A percentile compares a stretch with the other conserved stretches of the same genome.
Evolutionary conservation across 2,888 invertebrate species (phyloP).

Genomic region (Saturnia pavonia): DNA sequence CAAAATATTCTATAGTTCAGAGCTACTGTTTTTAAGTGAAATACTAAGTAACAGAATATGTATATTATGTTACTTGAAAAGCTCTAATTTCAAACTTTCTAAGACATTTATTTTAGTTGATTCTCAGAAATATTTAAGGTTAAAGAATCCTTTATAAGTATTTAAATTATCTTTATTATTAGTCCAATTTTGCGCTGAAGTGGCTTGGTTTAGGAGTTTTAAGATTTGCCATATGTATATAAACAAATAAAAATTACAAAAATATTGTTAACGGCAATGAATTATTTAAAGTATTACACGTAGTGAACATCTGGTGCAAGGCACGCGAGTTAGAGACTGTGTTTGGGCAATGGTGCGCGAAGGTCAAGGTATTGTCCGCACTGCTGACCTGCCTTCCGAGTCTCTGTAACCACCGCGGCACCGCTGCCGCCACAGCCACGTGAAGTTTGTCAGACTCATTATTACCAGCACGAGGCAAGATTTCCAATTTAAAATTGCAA

Average conservation of each 20-base stretch:
- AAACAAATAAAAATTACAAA: not conserved
- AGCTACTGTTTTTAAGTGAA: too few relatives aligned
- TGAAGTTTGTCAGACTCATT: not conserved
- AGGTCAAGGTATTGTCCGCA: slow-evolving; percentile 72
- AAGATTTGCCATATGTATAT: not conserved
- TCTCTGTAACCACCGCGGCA: slow-evolving; percentile 28
- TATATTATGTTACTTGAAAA: too few relatives aligned
- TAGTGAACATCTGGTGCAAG: slow-evolving; percentile 60
- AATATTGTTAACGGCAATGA: slow-evolving; percentile 8
- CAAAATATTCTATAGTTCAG: too few relatives aligned
- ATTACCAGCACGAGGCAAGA: not conserved
- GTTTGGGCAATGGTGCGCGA: slow-evolving; percentile 70
- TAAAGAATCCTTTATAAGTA: too few relatives aligned
- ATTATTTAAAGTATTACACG: slow-evolving; percentile 23
- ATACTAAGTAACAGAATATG: too few relatives aligned
- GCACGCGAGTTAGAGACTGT: slow-evolving; percentile 59
- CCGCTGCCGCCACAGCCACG: not conserved
- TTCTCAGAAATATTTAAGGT: too few relatives aligned
- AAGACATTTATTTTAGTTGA: too few relatives aligned
- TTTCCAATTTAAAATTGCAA: not conserved
- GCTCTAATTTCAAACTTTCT: too few relatives aligned
- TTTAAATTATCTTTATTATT: not conserved
- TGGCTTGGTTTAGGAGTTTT: not conserved
- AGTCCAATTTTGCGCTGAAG: not conserved
- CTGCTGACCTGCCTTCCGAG: slow-evolving; percentile 50